These are phyloP conservation scores for Clarias laeviceps DNA, from an alignment of 2,797 vertebrate species.

Conservation along the genomic window DNA sequence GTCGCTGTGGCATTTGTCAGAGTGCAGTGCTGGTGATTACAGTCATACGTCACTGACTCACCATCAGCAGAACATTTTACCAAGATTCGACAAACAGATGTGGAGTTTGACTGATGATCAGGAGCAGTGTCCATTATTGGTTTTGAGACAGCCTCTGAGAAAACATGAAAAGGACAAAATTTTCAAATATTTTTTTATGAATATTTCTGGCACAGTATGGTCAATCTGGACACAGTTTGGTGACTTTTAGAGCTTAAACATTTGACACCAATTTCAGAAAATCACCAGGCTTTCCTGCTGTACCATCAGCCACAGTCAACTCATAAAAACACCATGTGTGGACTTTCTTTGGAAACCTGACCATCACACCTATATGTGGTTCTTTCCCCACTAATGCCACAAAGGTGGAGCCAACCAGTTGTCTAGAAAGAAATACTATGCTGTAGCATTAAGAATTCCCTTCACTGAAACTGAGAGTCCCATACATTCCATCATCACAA, in stretches of 20 bases:
- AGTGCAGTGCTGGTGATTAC: constrained; percentile 14
- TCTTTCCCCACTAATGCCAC: neutral
- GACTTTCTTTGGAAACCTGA: neutral
- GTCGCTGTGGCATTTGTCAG: neutral
- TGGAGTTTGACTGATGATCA: neutral
- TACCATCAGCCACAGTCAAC: neutral
- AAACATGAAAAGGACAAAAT: neutral
- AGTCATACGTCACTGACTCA: neutral
- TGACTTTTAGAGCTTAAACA: neutral
- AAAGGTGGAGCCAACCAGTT: neutral
- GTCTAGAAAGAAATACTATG: neutral
- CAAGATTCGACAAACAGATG: neutral
- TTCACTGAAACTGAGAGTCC: neutral
- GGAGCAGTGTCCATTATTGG: neutral
- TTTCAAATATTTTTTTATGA: neutral
- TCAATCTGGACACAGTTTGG: neutral
- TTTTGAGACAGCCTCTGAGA: constrained; percentile 5
- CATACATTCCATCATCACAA: too few relatives aligned
- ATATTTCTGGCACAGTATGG: neutral
- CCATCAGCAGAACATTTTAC: constrained; percentile 30
- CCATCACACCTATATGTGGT: neutral
- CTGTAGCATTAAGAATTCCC: neutral
- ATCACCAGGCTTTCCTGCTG: neutral
- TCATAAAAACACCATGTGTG: neutral
- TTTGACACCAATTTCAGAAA: neutral